Percentiles rank a stretch among this genome's conserved stretches.
These are phyloP conservation scores for Agelastica alni DNA, from an alignment of 2,888 invertebrate genomes.

Conservation along the genomic window DNA sequence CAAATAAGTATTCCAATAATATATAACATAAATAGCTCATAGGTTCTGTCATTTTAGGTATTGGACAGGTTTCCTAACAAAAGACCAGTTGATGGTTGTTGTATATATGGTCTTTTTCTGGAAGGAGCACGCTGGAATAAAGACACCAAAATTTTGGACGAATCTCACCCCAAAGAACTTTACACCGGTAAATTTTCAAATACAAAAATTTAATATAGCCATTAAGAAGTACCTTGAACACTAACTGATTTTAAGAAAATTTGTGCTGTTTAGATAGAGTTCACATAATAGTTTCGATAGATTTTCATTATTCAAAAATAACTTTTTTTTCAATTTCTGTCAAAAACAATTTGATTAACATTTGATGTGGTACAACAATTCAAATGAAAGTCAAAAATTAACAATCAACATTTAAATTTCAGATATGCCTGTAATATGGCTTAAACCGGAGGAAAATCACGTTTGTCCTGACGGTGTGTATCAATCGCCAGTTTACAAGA, in stretches of 20 bases:
- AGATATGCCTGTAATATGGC: constrained; percentile 73
- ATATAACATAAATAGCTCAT: too few species aligned
- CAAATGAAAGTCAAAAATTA: too few species aligned
- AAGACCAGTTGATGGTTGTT: constrained; percentile 65
- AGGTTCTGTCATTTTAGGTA: constrained; percentile 59
- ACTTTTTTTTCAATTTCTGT: too few species aligned
- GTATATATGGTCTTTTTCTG: constrained; percentile 69
- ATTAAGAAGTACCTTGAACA: too few species aligned
- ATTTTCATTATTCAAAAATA: too few species aligned
- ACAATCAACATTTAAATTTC: too few species aligned
- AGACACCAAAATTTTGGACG: constrained; percentile 60
- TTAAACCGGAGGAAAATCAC: constrained; percentile 70
- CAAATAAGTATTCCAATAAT: not conserved
- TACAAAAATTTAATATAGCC: too few species aligned
- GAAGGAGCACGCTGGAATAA: constrained; percentile 80
- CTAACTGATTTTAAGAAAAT: too few species aligned
- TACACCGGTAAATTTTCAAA: constrained; percentile 72
- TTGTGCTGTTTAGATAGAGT: too few species aligned
- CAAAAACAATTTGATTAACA: too few species aligned
- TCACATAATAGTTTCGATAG: too few species aligned
- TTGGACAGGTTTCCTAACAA: constrained; percentile 55
- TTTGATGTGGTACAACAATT: too few species aligned
- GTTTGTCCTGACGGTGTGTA: constrained; percentile 61
- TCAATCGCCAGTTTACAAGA: constrained; percentile 69
- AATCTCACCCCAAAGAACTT: constrained; percentile 70